Conservation (phyloP, 2,888 invertebrate genomes). For the Calameuta pallipes region DNA sequence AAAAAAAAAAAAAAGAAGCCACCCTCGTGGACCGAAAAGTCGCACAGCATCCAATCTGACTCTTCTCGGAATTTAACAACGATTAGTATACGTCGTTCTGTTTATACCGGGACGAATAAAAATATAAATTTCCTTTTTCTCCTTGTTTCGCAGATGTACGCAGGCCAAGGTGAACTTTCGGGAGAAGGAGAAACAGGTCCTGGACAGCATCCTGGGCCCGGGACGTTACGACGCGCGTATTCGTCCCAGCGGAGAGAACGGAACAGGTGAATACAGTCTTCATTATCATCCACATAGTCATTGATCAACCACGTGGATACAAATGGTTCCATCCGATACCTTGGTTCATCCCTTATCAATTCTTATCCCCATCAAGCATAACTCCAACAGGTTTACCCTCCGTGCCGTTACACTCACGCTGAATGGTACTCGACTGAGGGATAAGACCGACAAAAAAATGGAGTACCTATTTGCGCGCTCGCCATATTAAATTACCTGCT, state of each 20-base stretch:
- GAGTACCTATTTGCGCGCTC: background rate
- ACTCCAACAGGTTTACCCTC: background rate
- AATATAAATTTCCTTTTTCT: slow-evolving; percentile 6
- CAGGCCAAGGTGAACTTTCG: slow-evolving; percentile 89
- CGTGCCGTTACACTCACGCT: background rate
- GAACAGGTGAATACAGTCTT: slow-evolving; percentile 80
- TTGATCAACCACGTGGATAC: background rate
- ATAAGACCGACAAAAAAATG: background rate
- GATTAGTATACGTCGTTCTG: background rate
- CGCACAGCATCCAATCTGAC: background rate
- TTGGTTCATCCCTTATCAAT: background rate
- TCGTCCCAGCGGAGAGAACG: slow-evolving; percentile 92
- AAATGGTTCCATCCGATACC: background rate
- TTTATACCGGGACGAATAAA: background rate
- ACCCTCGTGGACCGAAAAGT: background rate
- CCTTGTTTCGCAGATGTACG: slow-evolving; percentile 73
- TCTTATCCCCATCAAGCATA: background rate
- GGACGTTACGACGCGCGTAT: slow-evolving; percentile 93
- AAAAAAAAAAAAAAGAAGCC: too few relatives aligned
- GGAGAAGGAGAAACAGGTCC: slow-evolving; percentile 93
- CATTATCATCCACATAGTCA: background rate
- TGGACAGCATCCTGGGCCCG: slow-evolving; percentile 92
- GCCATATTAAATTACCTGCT: background rate
- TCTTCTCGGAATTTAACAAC: background rate
- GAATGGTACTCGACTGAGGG: background rate